Base-by-base conservation (phyloP, 2,888 invertebrate genomes). In the Timandra comae region DNA sequence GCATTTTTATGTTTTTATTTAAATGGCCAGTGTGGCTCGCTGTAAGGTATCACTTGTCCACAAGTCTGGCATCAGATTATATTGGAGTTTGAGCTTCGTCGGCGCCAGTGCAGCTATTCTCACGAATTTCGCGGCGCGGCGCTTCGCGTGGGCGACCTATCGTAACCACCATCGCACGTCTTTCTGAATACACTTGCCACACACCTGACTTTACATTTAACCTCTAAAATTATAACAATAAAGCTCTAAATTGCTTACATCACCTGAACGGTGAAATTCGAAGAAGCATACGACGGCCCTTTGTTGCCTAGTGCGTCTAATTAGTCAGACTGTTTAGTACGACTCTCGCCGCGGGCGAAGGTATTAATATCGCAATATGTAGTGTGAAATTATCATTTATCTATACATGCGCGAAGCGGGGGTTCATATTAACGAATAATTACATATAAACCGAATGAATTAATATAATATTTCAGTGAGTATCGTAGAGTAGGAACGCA, bases 301-400 rank as follows among this genome's bases (percentile, higher is more conserved):
- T 81, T 80, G 79, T 82, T 80, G 75, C 69, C 64, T 73, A 75
- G 80, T 76, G 74, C 77, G 68, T 76, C 84, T 85, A 82, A 85
- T 84, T 85, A 85, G 84, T 82, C 81, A 80, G 77, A 60, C 80
- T 77, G 77, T 76, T 84, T 81, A 82, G 80, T 70, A 61, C 67
- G 66, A 63, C 66, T 65, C 68, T 62, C 56, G 79, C 80, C 74
- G 60, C 67, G 53, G 72, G 80, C 73, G 49, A 51, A 56, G 7
- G 24, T 53, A 65, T 71, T 71, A 57, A 64, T 63, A 61, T 61
- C 56, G 69, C 63, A 61, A 59, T 55, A 60, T 47, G 57, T 67
- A 62, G 71, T 75, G 68, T 74, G 75, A 77, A 75, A 78, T 76
- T 65, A 55, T 68, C 72, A 75, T 78, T 73, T 71, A 73, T 73